Evolutionary conservation across 2,113 vertebrate genomes (phyloP).

Genomic region (pig (Sus scrofa)): DNA sequence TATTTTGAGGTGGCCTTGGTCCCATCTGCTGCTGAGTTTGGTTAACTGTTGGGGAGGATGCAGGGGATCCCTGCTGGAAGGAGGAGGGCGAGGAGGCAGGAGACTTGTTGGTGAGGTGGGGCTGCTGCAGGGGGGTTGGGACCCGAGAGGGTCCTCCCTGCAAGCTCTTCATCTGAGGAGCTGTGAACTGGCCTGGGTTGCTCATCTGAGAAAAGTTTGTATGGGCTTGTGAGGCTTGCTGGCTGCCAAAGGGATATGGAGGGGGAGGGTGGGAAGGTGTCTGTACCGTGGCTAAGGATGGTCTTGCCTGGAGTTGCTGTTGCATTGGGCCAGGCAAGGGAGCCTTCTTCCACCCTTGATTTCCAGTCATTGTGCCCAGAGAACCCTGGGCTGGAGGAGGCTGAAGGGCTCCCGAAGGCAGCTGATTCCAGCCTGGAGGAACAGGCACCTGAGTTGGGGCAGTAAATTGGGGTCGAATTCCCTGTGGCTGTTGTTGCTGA

Average conservation of each 20-base stretch:
- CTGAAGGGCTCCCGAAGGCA: conserved; percentile 95
- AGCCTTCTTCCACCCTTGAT: conserved; percentile 95
- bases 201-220: conserved; percentile 91
- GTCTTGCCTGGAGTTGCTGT: conserved; percentile 92
- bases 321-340: conserved; percentile 93
- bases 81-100: conserved; percentile 99
- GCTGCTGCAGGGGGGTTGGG: conserved; percentile 93
- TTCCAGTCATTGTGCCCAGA: conserved; percentile 88
- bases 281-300: conserved; percentile 95
- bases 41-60: conserved; percentile 97
- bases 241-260: conserved; percentile 98
- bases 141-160: conserved; percentile 94
- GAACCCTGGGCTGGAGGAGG: conserved; percentile 92
- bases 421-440: conserved; percentile 97
- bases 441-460: conserved; percentile 94
- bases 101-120: conserved; percentile 97
- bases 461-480: conserved; percentile 94
- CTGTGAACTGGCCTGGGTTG: conserved; percentile 94
- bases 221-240: conserved; percentile 96
- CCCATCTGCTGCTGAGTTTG: conserved; percentile 93
- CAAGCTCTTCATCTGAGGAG: conserved; percentile 96
- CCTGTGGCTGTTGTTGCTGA: conserved; percentile 93
- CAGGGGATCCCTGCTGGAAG: conserved; percentile 98
- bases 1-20: conserved; percentile 92
- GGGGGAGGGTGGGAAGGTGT: conserved; percentile 98